phyloP scores from a whole-genome alignment of 2,113 vertebrate species.

The Hippopotamus amphibius region DNA sequence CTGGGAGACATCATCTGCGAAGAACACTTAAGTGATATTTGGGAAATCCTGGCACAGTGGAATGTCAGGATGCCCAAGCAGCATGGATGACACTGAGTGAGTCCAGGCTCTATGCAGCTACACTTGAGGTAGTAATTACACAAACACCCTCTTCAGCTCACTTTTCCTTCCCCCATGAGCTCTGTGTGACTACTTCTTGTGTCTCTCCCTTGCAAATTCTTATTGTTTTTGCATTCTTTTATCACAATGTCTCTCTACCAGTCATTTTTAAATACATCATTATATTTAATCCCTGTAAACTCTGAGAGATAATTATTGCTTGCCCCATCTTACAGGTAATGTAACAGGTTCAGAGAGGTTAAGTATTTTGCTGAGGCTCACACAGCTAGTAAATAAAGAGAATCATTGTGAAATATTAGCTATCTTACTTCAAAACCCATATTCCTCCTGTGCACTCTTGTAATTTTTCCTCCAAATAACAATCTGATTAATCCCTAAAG shows the following conservation, averaged over 20 bases:
- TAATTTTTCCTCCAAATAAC: neutral
- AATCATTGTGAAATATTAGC: neutral
- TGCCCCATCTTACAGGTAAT: neutral
- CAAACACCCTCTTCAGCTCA: neutral
- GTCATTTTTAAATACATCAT: conserved; percentile 20
- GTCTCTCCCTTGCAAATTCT: neutral
- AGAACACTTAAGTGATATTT: neutral
- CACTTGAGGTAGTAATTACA: neutral
- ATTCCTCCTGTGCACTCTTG: neutral
- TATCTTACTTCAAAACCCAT: neutral
- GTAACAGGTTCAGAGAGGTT: neutral
- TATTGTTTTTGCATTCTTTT: neutral
- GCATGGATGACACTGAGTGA: neutral
- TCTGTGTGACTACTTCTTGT: neutral
- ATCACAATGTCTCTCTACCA: neutral
- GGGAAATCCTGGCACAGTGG: neutral
- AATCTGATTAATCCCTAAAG: neutral
- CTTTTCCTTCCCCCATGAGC: neutral
- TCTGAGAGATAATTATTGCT: neutral
- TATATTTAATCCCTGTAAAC: neutral
- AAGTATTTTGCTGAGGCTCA: conserved; percentile 2
- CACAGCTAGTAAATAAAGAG: neutral
- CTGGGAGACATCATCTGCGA: neutral
- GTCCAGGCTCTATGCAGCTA: neutral
- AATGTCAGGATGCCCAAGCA: neutral